Base-by-base conservation (phyloP, 92 coral and sea anemone species). In the Epizoanthus scotinus region DNA sequence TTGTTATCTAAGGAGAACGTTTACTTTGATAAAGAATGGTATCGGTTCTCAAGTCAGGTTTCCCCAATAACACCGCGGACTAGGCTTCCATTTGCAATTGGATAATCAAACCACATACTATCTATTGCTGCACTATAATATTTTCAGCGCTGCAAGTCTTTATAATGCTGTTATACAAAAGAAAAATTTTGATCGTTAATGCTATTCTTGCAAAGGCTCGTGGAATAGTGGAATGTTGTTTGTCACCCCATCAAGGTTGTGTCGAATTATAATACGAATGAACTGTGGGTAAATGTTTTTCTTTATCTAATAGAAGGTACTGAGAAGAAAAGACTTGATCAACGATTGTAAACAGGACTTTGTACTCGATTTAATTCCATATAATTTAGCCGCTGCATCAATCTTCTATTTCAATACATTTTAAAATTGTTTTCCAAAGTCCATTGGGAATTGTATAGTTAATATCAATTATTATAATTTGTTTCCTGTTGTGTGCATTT, bases 161-260 rank as follows among this genome's bases (percentile, higher is more conserved):
- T 20, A 38, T 21, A 42, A 6, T 69, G 21, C 19, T 69, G 42
- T 0, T 12, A 20, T n/a, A 20, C 29, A 10, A 27, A n/a, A 12
- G 24, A 29, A 44, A 49, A 69, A 8, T 29, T 2, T 22, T 40
- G 74, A 69, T 47, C 34, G 57, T n/a, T 17, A 42, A 42, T 69
- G 74, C 12, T 14, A 69, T 40, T 69, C 74, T 69, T 49, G 19
- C 27, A 69, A 69, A 24, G 26, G 5, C 8, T 6, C 56, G 15
- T 44, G 55, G 19, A 69, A 42, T 69, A 29, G 15, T 44, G 55
- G 19, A 69, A 42, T 69, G 55, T 69, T 69, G 74, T 69, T 64
- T 27, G 69, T 28, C 31, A 12, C 65, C 25, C 24, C 12, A 60
- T 21, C 14, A n/a, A n/a, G n/a, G n/a, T 28, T 60, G 29, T 21